Evolutionary conservation across 2,797 vertebrate species (phyloP), one percentile per base, ranked within the genome.

Genomic region (Jordanella pulchra): DNA sequence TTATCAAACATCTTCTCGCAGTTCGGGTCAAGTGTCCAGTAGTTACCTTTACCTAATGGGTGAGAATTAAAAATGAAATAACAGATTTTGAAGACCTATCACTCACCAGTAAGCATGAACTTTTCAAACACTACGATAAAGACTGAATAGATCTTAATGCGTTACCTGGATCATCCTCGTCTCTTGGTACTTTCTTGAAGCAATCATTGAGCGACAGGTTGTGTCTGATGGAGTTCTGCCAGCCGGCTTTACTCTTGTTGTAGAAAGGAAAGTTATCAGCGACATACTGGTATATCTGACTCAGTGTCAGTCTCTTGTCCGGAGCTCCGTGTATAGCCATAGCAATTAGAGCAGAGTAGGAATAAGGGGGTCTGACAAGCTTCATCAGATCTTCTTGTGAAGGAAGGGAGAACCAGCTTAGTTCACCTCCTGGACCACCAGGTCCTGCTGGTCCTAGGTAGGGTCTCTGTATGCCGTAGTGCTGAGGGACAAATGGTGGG

Each of bases 1-100:
- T 99, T 99, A 94, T 99, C 98, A 45, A 99, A 99, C 98, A 99
- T 99, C 91, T 99, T 99, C 78, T 99, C 98, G 79, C 98, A 99
- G 93, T 99, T 99, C 0, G 98, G 98, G 86, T 99, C 98, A 66
- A 99, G 94, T 13, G 97, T 99, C 98, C 98, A 99, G 92, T 99
- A 99, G 93, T 99, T 99, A 45, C 98, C 98, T 85, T 99, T 99
- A 68, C 98, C 98, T 99, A 75, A 69, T 58, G 70, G 51, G 75
- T 5, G 18, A 72, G 51, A 76, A 18, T 78, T 66, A 44, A 1
- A 60, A 47, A 65, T 58, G 6, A 2, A 0, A 10, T 15, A 61
- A 61, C 4, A 21, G 2, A 14, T 51, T 64, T n/a, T n/a, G n/a
- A n/a, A 5, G 14, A 15, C 51, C 27, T 11, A 28, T 7, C 2